These are phyloP conservation scores for Ptyas mucosa DNA, from an alignment of 2,113 vertebrate species.

Conservation along the genomic window DNA sequence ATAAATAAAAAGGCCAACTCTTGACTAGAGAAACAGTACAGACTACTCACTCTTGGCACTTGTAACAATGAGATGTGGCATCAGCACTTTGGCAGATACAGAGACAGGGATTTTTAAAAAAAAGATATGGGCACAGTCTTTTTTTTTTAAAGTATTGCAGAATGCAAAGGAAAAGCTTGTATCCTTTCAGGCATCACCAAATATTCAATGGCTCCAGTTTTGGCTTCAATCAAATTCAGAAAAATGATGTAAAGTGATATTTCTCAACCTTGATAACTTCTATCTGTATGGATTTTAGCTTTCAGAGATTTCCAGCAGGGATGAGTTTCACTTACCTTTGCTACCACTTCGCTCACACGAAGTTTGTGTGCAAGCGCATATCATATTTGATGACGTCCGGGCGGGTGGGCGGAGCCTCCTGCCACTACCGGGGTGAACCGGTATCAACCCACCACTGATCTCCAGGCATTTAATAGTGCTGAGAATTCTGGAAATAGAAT, in stretches of 20 bases:
- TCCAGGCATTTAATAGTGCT: background rate
- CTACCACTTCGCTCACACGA: too few relatives aligned
- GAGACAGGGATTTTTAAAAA: background rate
- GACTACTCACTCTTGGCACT: background rate
- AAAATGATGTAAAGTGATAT: background rate
- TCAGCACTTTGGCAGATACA: background rate
- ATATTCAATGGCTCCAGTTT: background rate
- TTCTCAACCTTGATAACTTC: background rate
- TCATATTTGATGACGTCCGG: too few relatives aligned
- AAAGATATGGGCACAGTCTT: background rate
- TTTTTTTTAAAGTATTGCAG: background rate
- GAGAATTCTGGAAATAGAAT: background rate
- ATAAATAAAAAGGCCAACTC: background rate
- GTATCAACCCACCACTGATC: too few relatives aligned
- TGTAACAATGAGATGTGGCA: background rate
- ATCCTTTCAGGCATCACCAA: background rate
- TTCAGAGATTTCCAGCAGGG: background rate
- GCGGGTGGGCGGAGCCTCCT: too few relatives aligned
- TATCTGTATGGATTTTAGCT: background rate
- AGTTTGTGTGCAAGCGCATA: too few relatives aligned
- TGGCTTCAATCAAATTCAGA: background rate
- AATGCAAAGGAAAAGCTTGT: background rate
- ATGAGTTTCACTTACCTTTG: too few relatives aligned
- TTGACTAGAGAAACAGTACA: background rate
- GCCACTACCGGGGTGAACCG: too few relatives aligned